Evolutionary conservation across 2,888 invertebrate species (phyloP), one percentile per base, ranked within the genome.

Genomic region (Anticlea derivata): DNA sequence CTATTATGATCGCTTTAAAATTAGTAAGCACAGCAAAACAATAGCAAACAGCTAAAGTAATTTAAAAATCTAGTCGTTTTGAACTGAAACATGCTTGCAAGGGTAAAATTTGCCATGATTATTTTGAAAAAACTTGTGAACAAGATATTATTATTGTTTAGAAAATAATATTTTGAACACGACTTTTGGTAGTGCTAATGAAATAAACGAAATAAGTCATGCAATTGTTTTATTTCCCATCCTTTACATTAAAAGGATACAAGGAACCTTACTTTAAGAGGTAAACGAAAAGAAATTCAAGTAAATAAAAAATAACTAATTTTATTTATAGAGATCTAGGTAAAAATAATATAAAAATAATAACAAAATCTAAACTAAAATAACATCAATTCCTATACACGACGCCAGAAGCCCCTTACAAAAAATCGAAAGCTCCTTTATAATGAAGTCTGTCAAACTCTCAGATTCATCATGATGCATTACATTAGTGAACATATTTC

Each of bases 341-440:
- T 10, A 48, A 51, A 50, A 43, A 27, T 41, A 33, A 55, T 34
- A 52, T 12, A 54, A 57, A 47, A 43, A 46, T 26, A 30, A 38
- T 17, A 46, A 35, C 24, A 43, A 31, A 6, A 24, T 23, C 63
- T 80, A 86, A 49, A 83, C 56, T 75, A 87, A 80, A 74, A 88
- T 81, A 55, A 89, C 73, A 63, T 89, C 80, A 63, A 88, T 75
- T 46, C 86, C 86, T 55, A 74, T 70, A 70, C 89, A 90, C n/a
- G 83, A 72, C 1, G 82, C 80, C 50, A 88, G 73, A 58, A 78
- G 68, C 49, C 87, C 89, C 55, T 86, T 86, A 79, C 89, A 89
- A 83, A 88, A 89, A 50, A 72, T 50, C 1, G 86, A 79, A 20
- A 90, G 58, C 65, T 90, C 86, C 27, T 75, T 61, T 50, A 83